A percentile compares a stretch with the other conserved stretches of the same genome.
These are phyloP conservation scores for Pangasius krempfi DNA, from an alignment of 2,797 vertebrate species.

Conservation along the genomic window DNA sequence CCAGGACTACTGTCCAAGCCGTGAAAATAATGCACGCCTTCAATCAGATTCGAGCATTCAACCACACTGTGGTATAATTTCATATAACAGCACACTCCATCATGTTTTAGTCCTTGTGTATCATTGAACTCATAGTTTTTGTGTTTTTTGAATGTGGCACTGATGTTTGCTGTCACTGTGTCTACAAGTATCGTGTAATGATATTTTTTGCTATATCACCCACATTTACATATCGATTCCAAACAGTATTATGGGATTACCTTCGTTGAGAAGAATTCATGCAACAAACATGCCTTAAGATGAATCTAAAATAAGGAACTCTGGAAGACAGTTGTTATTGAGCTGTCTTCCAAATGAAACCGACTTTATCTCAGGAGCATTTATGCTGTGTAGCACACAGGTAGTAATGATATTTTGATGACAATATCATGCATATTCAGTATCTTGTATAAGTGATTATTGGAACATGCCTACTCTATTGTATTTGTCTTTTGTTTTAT, in stretches of 20 bases:
- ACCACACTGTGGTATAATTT: neutral
- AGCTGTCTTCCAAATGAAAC: neutral
- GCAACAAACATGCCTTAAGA: neutral
- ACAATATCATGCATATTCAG: neutral
- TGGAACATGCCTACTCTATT: neutral
- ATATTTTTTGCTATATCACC: neutral
- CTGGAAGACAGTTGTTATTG: neutral
- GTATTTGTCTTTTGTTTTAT: conserved; percentile 36
- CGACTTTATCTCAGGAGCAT: neutral
- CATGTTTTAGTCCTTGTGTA: neutral
- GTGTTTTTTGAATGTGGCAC: neutral
- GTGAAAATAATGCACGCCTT: neutral
- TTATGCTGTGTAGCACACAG: neutral
- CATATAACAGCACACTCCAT: neutral
- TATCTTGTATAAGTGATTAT: neutral
- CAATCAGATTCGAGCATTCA: neutral
- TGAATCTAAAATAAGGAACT: neutral
- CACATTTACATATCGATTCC: neutral
- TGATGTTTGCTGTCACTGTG: conserved; percentile 8
- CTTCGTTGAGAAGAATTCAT: neutral
- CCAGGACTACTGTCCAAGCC: too few relatives aligned
- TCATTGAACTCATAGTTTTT: too few relatives aligned
- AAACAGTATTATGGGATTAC: neutral
- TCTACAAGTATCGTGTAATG: neutral
- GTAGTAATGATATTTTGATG: neutral